Percentiles rank a stretch among this genome's conserved stretches.
These are phyloP conservation scores for Stigmatopora nigra DNA, from an alignment of 2,113 vertebrate species.

Conservation along the genomic window DNA sequence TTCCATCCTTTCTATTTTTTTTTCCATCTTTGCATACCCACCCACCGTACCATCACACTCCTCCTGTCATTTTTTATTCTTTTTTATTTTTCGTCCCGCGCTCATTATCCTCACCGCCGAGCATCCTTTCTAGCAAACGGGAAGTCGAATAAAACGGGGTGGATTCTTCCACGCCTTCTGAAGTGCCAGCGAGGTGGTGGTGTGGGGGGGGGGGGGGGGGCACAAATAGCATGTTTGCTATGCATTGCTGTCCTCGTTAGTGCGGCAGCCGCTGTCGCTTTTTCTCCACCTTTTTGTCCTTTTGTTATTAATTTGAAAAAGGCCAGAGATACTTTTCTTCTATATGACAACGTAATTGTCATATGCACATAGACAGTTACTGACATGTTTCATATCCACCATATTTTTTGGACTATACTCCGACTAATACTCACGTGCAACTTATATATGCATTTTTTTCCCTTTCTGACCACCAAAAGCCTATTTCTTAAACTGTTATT, in stretches of 20 bases:
- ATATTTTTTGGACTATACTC: too few relatives aligned
- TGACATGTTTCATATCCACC: not conserved
- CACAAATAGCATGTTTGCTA: slow-evolving; percentile 29
- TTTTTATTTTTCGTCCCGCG: not conserved
- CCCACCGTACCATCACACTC: slow-evolving; percentile 43
- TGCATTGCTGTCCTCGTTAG: slow-evolving; percentile 57
- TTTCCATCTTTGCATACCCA: slow-evolving; percentile 50
- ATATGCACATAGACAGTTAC: not conserved
- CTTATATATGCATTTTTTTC: too few relatives aligned
- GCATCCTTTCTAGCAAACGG: slow-evolving; percentile 39
- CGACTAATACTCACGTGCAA: too few relatives aligned
- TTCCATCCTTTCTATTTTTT: slow-evolving; percentile 53
- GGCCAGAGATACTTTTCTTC: slow-evolving; percentile 33
- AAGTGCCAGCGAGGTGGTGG: slow-evolving; percentile 41
- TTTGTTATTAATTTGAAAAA: slow-evolving; percentile 47
- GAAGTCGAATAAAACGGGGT: slow-evolving; percentile 47
- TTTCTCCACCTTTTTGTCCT: slow-evolving; percentile 46
- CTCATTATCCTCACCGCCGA: slow-evolving; percentile 51
- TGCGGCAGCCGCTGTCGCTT: slow-evolving; percentile 35
- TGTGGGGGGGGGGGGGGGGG: too few relatives aligned
- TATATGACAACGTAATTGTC: not conserved
- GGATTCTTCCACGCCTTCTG: slow-evolving; percentile 45
- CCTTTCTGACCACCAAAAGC: too few relatives aligned
- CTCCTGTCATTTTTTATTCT: slow-evolving; percentile 21
- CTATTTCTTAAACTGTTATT: too few relatives aligned